Percentiles rank a stretch among this genome's conserved stretches.
Conservation (phyloP, 2,888 invertebrate species). For the Eudasyphora cyanicolor region DNA sequence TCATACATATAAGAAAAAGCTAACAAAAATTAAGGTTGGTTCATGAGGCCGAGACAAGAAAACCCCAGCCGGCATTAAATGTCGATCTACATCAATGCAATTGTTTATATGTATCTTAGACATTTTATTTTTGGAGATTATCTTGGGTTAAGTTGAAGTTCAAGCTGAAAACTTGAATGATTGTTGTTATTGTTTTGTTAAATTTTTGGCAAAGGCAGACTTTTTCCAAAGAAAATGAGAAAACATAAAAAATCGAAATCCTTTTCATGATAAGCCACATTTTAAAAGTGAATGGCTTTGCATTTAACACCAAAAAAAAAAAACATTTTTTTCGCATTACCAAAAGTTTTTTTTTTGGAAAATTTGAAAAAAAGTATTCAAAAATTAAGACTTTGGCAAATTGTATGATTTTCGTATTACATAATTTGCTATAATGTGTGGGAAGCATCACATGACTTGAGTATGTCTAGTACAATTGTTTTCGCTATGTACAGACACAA, state of each 20-base stretch:
- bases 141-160: conserved; percentile 61
- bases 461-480: no score
- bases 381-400: no score
- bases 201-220: not conserved
- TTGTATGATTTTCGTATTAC: no score
- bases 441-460: no score
- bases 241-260: not conserved
- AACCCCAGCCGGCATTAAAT: not conserved
- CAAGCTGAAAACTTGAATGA: conserved; percentile 34
- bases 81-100: conserved; percentile 29
- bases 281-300: not conserved
- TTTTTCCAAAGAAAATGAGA: not conserved
- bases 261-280: not conserved
- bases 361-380: no score
- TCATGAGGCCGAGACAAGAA: not conserved
- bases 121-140: not conserved
- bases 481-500: no score
- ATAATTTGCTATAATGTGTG: no score
- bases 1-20: not conserved
- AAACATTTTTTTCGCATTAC: no score
- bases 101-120: conserved; percentile 31
- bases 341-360: no score
- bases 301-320: no score
- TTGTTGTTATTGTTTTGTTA: conserved; percentile 5
- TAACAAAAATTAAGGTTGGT: conserved; percentile 14